Evolutionary conservation across 2,113 vertebrate species (phyloP), one percentile per base, ranked within the genome.

Genomic region (Etheostoma cragini): DNA sequence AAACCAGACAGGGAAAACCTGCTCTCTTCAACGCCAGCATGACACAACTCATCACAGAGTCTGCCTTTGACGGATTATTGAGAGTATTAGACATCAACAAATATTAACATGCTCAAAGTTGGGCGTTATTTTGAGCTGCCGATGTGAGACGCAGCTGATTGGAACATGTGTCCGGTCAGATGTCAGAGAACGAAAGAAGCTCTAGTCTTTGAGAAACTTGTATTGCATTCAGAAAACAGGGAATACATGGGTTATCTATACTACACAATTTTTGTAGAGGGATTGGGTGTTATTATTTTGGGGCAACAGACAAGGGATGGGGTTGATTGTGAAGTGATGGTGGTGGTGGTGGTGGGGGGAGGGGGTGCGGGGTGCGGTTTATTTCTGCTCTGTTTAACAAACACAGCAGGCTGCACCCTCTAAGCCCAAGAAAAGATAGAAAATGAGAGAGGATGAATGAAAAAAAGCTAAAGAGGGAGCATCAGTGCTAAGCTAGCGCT

Each of bases 301-400:
- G 56, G 58, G 17, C n/a, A 21, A 60, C 16, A 30, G 58, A 42
- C 33, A 45, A 16, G 58, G 60, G 35, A 22, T 42, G 30, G 67
- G 35, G 70, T 10, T 47, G 70, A 52, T 83, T 58, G 65, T 73
- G 72, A 58, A 61, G 38, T 16, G 17, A 56, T 70, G 64, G 66
- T 60, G 17, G 61, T 70, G 64, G 69, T 60, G 72, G 47, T 70
- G 64, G 66, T 60, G 17, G 61, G 66, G 64, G 69, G 64, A 70
- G 47, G 68, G 80, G 89, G 87, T 1, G 30, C 2, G 30, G 30
- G 30, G 30, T 30, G 81, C 87, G 80, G 67, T 76, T 93, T 90
- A 91, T 74, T 92, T 93, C 81, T 92, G 90, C 89, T 89, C 92
- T 91, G 88, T 76, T 93, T 90, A 85, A 79, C 88, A 88, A 84